Evolutionary conservation across 2,797 vertebrate species (phyloP).

Genomic region (Salmo trutta): DNA sequence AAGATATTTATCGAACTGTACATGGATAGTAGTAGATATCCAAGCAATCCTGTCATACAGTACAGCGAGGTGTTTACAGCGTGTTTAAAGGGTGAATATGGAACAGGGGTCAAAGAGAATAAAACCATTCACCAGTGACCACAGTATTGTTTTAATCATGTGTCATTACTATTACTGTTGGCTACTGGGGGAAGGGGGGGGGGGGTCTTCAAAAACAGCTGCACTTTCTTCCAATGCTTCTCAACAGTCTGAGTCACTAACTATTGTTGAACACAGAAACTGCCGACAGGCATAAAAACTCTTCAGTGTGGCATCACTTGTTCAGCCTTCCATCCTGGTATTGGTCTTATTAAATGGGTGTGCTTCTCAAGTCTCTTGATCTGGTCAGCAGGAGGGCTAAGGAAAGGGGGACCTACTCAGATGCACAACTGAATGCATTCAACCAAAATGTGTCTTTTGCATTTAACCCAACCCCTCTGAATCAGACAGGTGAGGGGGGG

Average conservation of each 20-base stretch:
- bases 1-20: neutral
- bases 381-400: constrained; percentile 17
- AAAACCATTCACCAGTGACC: neutral
- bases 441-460: no score
- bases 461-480: no score
- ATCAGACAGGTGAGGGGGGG: no score
- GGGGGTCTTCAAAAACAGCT: no score
- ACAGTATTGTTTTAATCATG: neutral
- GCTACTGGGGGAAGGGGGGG: no score
- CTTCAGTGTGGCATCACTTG: neutral
- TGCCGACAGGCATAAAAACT: no score
- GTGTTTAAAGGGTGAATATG: neutral
- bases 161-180: neutral
- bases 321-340: constrained; percentile 9
- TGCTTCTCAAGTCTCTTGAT: neutral
- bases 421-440: no score
- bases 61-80: neutral
- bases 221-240: no score
- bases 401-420: constrained; percentile 22
- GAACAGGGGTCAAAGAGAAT: neutral
- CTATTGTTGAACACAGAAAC: no score
- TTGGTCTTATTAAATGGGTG: neutral
- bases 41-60: neutral
- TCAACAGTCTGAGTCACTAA: no score
- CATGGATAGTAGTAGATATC: neutral